Conservation (phyloP, 2,888 invertebrate species). For the Caenorhabditis sp. region DNA sequence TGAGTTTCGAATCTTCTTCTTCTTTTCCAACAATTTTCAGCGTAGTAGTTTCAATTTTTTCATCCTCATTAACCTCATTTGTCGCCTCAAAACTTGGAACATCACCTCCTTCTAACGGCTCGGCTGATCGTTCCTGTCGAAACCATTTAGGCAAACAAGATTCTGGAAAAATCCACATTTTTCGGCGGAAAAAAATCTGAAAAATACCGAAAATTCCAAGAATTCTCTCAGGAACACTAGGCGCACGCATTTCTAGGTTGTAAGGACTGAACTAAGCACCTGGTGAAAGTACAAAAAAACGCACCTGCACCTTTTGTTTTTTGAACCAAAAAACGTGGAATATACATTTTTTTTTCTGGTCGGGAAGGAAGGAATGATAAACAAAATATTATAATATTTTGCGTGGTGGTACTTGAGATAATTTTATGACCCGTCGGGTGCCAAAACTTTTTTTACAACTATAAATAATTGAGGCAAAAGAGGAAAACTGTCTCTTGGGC, state of each 20-base stretch:
- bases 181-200: neutral
- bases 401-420: neutral
- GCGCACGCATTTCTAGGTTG: neutral
- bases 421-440: neutral
- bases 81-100: conserved; percentile 10
- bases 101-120: conserved; percentile 10
- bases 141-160: conserved; percentile 42
- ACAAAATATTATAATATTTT: neutral
- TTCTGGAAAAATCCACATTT: conserved; percentile 20
- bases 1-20: neutral
- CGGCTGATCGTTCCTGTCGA: conserved; percentile 35
- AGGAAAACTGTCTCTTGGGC: too few species aligned
- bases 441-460: too few species aligned
- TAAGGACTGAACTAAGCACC: neutral
- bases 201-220: neutral
- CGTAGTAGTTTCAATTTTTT: neutral
- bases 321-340: neutral
- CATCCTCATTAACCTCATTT: conserved; percentile 26
- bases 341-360: neutral
- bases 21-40: conserved; percentile 1
- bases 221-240: conserved; percentile 2
- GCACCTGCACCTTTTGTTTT: neutral
- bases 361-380: neutral
- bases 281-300: neutral
- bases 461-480: too few species aligned